Evolutionary conservation across 53 echinoderm and acorn worm genomes (phyloP), one percentile per base, ranked within the genome.

Genomic region (Arbacia lixula): DNA sequence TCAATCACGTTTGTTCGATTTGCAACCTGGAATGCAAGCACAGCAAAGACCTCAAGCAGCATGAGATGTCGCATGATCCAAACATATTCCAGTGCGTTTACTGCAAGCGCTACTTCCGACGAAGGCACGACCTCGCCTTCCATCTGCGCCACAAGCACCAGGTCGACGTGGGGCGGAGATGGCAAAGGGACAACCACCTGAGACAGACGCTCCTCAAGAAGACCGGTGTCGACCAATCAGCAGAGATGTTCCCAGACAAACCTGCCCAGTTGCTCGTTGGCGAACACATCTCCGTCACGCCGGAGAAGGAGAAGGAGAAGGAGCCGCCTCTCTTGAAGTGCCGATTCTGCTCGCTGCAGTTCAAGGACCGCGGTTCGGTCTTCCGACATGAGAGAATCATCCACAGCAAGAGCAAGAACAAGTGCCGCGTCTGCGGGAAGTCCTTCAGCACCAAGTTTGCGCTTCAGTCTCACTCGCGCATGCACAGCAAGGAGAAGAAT

Each of bases 291-390:
- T 66, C 66, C 21, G 14, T 10, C 0, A 36, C 6, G n/a, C 8
- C 66, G 21, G 28, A 27, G 9, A 16, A 24, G 8, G 58, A 57
- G 5, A 21, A 57, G 22, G 64, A 64, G 32, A 4, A 64, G n/a
- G 33, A 32, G 29, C 64, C 64, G 9, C 31, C 31, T 19, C 37
- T 57, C 37, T 79, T 57, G 27, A 58, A 57, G 24, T 79, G 79
- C 41, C 37, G 60, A 40, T 79, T 60, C 42, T 79, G 79, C 61
- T 12, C 61, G 25, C 58, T 60, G 41, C 36, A 60, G 61, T 79
- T 79, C n/a, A 16, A 24, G 24, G 36, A 9, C 11, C 41, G 26
- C 0, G 29, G 37, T 37, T 43, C 39, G 3, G 39, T 27, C 10
- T 17, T 60, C 25, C 36, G 25, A 29, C 79, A 79, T 17, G 79